These are phyloP conservation scores for Penaeus monodon DNA, from an alignment of 2,888 invertebrate species.

Conservation along the genomic window DNA sequence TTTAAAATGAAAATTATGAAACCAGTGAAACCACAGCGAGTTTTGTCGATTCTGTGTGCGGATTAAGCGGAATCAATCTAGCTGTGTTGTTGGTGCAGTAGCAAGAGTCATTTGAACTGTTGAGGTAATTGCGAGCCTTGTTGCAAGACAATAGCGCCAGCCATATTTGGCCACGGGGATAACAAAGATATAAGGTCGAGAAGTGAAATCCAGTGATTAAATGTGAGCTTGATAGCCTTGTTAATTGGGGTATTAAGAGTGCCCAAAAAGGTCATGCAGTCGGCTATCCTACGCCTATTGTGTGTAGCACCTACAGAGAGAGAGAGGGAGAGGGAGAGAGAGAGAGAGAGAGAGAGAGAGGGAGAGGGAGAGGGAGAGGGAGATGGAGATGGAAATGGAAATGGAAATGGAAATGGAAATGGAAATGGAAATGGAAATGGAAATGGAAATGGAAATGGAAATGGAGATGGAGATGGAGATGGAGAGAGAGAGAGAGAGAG, in stretches of 20 bases:
- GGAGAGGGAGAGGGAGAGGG: background rate
- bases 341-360: slow-evolving; percentile 2
- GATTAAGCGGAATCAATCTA: too few species aligned
- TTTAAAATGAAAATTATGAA: too few species aligned
- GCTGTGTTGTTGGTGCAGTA: too few species aligned
- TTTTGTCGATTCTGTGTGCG: too few species aligned
- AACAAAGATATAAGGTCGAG: too few species aligned
- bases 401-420: background rate
- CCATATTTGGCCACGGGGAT: too few species aligned
- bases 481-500: background rate
- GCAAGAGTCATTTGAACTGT: too few species aligned
- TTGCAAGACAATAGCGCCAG: too few species aligned
- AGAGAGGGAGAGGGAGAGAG: background rate
- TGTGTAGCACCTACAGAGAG: background rate
- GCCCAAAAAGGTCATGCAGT: background rate
- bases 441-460: too few species aligned
- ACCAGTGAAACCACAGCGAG: too few species aligned
- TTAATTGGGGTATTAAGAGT: background rate
- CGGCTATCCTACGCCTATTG: background rate
- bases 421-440: background rate
- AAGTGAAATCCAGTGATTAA: too few species aligned
- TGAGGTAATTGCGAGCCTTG: too few species aligned
- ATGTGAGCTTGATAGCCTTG: background rate
- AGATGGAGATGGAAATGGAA: background rate
- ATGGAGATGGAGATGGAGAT: background rate